These are phyloP conservation scores for Dolichotis patagonum DNA, from an alignment of 2,113 vertebrate species.

Conservation along the genomic window DNA sequence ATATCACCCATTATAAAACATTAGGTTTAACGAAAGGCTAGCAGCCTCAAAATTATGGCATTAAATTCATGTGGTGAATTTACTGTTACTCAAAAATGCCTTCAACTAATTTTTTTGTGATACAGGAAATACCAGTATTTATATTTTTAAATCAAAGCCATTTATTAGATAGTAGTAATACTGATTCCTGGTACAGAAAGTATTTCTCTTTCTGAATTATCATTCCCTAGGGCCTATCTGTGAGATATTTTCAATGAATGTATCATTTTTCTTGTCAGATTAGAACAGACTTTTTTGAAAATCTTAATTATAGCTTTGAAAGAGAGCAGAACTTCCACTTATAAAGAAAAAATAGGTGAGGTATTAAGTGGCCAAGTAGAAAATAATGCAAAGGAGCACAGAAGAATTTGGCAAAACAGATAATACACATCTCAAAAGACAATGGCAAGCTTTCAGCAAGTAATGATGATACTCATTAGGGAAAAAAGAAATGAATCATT, in stretches of 20 bases:
- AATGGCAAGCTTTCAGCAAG: background rate
- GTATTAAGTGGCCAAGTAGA: background rate
- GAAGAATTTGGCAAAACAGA: background rate
- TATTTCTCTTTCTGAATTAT: background rate
- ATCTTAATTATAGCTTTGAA: conserved; percentile 1
- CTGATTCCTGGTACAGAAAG: background rate
- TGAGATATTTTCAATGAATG: background rate
- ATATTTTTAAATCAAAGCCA: conserved; percentile 28
- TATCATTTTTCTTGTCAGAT: background rate
- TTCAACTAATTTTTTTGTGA: background rate
- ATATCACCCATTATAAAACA: background rate
- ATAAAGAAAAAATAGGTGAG: background rate
- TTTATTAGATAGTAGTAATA: conserved; percentile 41
- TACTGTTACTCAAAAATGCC: background rate
- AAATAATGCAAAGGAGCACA: background rate
- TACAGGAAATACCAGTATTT: background rate
- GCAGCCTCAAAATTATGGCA: background rate
- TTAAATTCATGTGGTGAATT: background rate
- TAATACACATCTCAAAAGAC: background rate
- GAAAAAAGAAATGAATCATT: background rate
- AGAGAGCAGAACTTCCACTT: background rate
- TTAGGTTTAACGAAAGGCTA: background rate
- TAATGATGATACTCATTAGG: background rate
- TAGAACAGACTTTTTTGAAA: background rate
- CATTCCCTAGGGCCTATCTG: background rate